These are phyloP conservation scores for Carapus acus DNA, from an alignment of 2,797 vertebrate genomes.

Conservation along the genomic window DNA sequence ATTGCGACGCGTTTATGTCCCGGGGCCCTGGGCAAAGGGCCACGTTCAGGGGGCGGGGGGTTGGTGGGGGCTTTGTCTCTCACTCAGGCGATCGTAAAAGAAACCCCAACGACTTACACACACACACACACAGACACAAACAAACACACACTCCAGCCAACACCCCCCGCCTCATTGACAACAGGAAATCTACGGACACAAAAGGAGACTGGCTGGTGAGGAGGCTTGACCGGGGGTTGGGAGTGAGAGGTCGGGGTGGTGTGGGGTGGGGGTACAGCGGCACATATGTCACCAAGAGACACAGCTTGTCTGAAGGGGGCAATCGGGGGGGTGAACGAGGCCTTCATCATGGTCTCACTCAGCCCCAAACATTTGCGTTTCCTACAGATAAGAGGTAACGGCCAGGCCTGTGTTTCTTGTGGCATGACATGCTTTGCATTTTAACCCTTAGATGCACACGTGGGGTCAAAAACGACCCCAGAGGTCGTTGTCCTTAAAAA, in stretches of 20 bases:
- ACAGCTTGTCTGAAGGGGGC: constrained; percentile 38
- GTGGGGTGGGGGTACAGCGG: constrained; percentile 2
- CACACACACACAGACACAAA: constrained; percentile 32
- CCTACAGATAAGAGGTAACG: constrained; percentile 6
- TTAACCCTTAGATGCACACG: too few relatives aligned
- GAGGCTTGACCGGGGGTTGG: too few relatives aligned
- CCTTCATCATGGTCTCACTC: constrained; percentile 40
- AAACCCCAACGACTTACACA: constrained; percentile 47
- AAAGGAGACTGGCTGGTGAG: too few relatives aligned
- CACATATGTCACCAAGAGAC: constrained; percentile 67
- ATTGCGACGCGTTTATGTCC: constrained; percentile 15
- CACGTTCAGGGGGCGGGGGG: too few relatives aligned
- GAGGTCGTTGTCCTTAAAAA: too few relatives aligned
- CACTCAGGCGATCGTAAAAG: constrained; percentile 46
- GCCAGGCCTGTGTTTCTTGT: background rate
- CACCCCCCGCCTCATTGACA: constrained; percentile 36
- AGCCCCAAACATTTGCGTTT: constrained; percentile 25
- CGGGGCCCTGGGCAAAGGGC: constrained; percentile 22
- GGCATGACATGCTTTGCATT: background rate
- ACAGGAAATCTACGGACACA: constrained; percentile 60
- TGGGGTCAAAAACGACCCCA: too few relatives aligned
- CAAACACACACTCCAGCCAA: constrained; percentile 34
- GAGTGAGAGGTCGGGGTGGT: constrained; percentile 18
- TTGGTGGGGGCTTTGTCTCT: constrained; percentile 1
- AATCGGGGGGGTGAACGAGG: constrained; percentile 51